Evolutionary conservation across 2,888 invertebrate species (phyloP), one percentile per base, ranked within the genome.

Genomic region (Pyrocoelia pectoralis): DNA sequence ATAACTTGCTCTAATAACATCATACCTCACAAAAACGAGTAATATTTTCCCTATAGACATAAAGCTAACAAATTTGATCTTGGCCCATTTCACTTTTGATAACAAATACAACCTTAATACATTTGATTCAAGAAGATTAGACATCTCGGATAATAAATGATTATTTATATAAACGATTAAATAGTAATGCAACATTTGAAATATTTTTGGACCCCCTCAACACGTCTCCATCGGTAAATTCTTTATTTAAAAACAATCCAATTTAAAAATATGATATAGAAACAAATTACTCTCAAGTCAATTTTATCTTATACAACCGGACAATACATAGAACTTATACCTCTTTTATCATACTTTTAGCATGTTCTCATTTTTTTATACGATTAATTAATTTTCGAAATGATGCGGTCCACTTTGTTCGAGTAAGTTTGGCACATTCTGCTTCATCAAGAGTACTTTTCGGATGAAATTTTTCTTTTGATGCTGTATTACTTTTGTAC

Each of bases 331-430:
- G 3, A 5, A 41, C 14, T 12, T 13, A 41, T 41, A 14, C 8
- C 10, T 6, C 6, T 19, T 14, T 3, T 10, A 13, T 24, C 24
- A 8, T 40, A 53, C 40, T 18, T 53, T 12, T 28, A 28, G 1
- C n/a, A 1, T 18, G 12, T 28, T n/a, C 28, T 58, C 76, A 81
- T 67, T 81, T 81, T 65, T 72, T 78, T 61, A 81, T 81, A 56
- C 76, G 77, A 71, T 77, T 78, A 58, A 84, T 84, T 38, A 87
- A 79, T 72, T 85, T 86, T 49, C 87, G 81, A 76, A 87, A 87
- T 2, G 87, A 87, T 0, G 87, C 84, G 13, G 87, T 87, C 87
- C 87, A 87, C 70, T 83, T 84, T 49, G 86, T 85, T 12, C 86
- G 81, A 8, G 80, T 83, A 60, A 86, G 75, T 71, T 82, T 80